These are phyloP conservation scores for Phaethornis superciliosus DNA, from an alignment of 2,113 vertebrate genomes.

Conservation along the genomic window DNA sequence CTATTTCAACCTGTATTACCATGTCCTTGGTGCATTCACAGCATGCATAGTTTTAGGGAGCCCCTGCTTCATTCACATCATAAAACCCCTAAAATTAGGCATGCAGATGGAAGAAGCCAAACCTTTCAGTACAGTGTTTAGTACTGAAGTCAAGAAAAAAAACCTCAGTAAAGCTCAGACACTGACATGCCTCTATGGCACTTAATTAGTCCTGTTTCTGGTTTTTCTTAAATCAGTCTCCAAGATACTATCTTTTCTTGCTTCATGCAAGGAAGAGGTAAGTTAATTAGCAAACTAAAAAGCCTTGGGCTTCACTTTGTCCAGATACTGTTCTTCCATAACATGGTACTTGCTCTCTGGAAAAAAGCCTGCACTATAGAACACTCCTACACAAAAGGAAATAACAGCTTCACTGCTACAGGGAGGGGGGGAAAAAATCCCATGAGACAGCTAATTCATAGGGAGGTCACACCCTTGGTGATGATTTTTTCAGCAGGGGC, in stretches of 20 bases:
- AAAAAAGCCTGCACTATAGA: neutral
- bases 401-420: neutral
- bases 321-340: neutral
- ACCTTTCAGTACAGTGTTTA: neutral
- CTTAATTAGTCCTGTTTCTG: neutral
- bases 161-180: neutral
- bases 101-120: neutral
- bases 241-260: neutral
- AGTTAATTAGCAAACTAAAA: neutral
- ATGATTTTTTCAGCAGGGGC: neutral
- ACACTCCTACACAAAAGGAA: neutral
- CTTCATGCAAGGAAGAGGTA: neutral
- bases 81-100: neutral
- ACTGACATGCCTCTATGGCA: neutral
- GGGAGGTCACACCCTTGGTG: too few species aligned
- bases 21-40: neutral
- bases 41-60: neutral
- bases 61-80: neutral
- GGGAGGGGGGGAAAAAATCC: too few species aligned
- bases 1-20: neutral
- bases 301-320: neutral
- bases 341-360: neutral
- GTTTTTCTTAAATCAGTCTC: neutral
- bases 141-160: neutral
- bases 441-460: neutral